A percentile compares a stretch with the other conserved stretches of the same genome.
These are phyloP conservation scores for Erythrocercus mccallii DNA, from an alignment of 2,113 vertebrate genomes.

Conservation along the genomic window DNA sequence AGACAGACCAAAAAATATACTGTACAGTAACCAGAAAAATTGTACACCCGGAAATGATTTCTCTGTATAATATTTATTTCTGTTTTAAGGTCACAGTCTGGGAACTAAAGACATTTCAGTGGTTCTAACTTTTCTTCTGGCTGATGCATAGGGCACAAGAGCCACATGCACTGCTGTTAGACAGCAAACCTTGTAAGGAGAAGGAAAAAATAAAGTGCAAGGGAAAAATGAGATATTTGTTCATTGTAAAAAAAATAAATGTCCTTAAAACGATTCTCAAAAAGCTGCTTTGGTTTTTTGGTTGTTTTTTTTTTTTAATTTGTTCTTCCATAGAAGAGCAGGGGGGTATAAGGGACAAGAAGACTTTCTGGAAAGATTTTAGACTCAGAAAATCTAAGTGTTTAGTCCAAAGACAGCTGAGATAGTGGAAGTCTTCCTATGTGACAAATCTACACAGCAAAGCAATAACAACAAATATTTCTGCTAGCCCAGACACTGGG, in stretches of 20 bases:
- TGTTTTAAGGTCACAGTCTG: not conserved
- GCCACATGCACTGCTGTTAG: not conserved
- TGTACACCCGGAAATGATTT: not conserved
- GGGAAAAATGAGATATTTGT: not conserved
- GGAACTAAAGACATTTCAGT: not conserved
- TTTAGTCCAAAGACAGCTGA: not conserved
- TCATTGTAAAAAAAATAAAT: not conserved
- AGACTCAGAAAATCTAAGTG: not conserved
- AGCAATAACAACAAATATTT: not conserved
- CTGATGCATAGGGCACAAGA: not conserved
- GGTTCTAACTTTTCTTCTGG: not conserved
- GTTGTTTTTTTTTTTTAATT: not conserved
- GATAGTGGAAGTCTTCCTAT: not conserved
- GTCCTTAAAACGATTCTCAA: not conserved
- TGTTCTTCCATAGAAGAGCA: not conserved
- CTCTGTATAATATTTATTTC: not conserved
- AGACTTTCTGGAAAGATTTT: not conserved
- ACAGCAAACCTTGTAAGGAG: not conserved
- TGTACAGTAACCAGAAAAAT: not conserved
- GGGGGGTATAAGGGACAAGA: rapidly evolving
- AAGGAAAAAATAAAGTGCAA: not conserved
- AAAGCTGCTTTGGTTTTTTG: not conserved
- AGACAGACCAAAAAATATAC: not conserved
- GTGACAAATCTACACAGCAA: not conserved
- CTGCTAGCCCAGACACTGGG: not conserved